Base-by-base conservation (phyloP, 2,113 vertebrate genomes). In the Plecotus auritus region DNA sequence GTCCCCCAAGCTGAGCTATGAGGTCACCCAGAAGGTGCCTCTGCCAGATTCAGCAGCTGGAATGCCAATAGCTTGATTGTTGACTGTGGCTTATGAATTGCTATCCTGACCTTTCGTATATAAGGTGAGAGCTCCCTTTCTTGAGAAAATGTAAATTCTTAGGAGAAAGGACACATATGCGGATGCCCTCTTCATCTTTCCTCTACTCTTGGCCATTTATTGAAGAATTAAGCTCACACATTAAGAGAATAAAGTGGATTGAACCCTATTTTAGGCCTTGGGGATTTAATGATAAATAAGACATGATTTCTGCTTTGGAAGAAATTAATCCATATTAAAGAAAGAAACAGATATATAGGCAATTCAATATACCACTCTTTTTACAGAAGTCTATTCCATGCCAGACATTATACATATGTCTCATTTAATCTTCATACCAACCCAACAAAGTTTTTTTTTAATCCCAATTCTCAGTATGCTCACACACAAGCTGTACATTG, bases 191-290 rank as follows among this genome's bases (percentile, higher is more conserved):
- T 47, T 11, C n/a, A 61, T 94, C 13, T 45, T 59, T 22, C 2
- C 1, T 3, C 3, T 94, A 10, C 26, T 67, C 13, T 83, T 35
- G 81, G 54, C 3, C 28, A 78, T 37, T 37, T 56, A 83, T 88
- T 76, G 23, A 72, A 88, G 17, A 56, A 72, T 66, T 37, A 89
- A 85, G 9, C 32, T 86, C 6, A 76, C 0, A 61, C 17, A 51
- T 26, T 64, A 89, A 51, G 35, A 95, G 32, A 85, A 54, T n/a
- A 91, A 93, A 87, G 30, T 91, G 22, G 76, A n/a, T 84, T n/a
- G 86, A 45, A 47, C 2, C 6, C 69, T 85, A 9, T 51, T 9
- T 76, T 82, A 23, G 56, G 23, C 28, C 30, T 80, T 88, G 22
- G 11, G 7, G 74, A 95, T 88, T 92, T 61, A 51, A 0, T 87